A percentile compares a stretch with the other conserved stretches of the same genome.
Evolutionary conservation across 2,888 invertebrate genomes (phyloP).

Genomic region (Rotaria macrura): DNA sequence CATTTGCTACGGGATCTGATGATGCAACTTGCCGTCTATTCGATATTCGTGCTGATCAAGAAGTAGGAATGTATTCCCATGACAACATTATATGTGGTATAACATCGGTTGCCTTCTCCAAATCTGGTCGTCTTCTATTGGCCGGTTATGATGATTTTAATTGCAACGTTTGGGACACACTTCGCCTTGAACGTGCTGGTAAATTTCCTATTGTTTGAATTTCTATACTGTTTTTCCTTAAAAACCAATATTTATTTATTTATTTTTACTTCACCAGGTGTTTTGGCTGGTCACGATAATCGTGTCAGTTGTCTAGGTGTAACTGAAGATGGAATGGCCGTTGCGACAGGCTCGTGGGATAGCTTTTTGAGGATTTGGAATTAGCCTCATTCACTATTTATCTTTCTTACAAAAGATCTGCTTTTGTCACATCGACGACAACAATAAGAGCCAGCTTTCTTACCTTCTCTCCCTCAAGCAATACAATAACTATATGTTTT

Average conservation of each 20-base stretch:
- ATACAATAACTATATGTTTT: background rate
- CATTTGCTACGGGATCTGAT: slow-evolving; percentile 98
- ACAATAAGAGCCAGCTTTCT: slow-evolving; percentile 5
- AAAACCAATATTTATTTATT: no score
- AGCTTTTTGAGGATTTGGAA: slow-evolving; percentile 99
- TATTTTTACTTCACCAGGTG: no score
- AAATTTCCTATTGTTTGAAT: slow-evolving; percentile 38
- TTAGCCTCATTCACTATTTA: slow-evolving; percentile 55
- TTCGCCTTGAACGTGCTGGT: slow-evolving; percentile 98
- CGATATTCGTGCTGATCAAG: slow-evolving; percentile 98
- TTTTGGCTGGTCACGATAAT: slow-evolving; percentile 98
- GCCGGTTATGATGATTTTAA: slow-evolving; percentile 99
- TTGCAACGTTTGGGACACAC: slow-evolving; percentile 99
- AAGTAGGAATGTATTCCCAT: slow-evolving; percentile 98
- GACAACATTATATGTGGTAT: slow-evolving; percentile 99
- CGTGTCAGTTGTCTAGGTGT: slow-evolving; percentile 98
- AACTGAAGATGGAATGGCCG: slow-evolving; percentile 99
- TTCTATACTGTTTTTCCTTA: no score
- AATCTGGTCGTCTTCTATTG: slow-evolving; percentile 84
- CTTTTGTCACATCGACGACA: slow-evolving; percentile 6
- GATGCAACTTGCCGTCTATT: slow-evolving; percentile 98
- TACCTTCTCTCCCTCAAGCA: background rate
- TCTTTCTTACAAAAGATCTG: background rate
- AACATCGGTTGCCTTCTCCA: slow-evolving; percentile 96
- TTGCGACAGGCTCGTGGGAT: slow-evolving; percentile 99